A percentile compares a stretch with the other conserved stretches of the same genome.
These are phyloP conservation scores for Phengaris alcon DNA, from an alignment of 2,888 invertebrate genomes.

Conservation along the genomic window DNA sequence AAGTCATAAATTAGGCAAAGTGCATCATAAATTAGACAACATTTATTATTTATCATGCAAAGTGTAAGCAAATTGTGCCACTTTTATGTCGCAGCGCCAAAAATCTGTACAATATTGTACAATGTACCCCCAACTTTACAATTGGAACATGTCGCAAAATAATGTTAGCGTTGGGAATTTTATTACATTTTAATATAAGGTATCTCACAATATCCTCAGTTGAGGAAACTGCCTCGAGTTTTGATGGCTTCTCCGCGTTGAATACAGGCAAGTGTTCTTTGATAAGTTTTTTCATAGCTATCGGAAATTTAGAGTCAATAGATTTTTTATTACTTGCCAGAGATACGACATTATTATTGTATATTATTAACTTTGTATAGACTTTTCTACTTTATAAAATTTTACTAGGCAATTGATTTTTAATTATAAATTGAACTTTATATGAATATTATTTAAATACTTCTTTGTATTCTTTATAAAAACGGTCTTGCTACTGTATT, in stretches of 20 bases:
- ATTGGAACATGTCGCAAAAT: slow-evolving; percentile 54
- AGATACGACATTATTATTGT: slow-evolving; percentile 39
- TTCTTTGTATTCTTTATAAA: neutral
- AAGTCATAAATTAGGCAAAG: no score
- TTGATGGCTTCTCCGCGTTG: slow-evolving; percentile 51
- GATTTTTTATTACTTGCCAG: slow-evolving; percentile 41
- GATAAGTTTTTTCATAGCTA: slow-evolving; percentile 48
- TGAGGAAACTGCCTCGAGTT: slow-evolving; percentile 55
- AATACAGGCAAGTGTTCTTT: slow-evolving; percentile 48
- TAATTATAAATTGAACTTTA: neutral
- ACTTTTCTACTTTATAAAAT: slow-evolving; percentile 14
- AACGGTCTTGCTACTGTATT: neutral
- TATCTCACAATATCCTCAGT: slow-evolving; percentile 58
- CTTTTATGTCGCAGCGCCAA: neutral
- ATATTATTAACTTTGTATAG: slow-evolving; percentile 37
- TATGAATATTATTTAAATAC: neutral
- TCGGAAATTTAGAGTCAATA: slow-evolving; percentile 44
- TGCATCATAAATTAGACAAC: no score
- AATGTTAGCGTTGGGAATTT: slow-evolving; percentile 64
- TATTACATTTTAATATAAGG: slow-evolving; percentile 72
- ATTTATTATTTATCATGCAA: neutral
- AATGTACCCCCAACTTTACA: slow-evolving; percentile 41
- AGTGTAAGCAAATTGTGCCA: neutral
- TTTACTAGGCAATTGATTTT: neutral
- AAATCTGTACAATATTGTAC: slow-evolving; percentile 42